A percentile compares a stretch with the other conserved stretches of the same genome.
Evolutionary conservation across 2,888 invertebrate genomes (phyloP).

Genomic region (Oxytorus armatus): DNA sequence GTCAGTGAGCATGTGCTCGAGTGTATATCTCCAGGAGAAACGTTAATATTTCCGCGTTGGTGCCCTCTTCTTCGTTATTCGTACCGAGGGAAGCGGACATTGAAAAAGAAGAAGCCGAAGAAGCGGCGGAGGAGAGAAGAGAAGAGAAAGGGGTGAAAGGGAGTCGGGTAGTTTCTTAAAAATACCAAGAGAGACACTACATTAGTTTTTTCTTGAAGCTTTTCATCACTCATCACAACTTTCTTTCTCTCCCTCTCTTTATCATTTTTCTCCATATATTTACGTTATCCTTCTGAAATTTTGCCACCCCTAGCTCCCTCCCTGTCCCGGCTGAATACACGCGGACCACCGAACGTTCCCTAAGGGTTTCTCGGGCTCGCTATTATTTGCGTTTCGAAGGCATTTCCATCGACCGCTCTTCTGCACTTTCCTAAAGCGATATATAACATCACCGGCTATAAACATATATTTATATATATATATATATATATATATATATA

Average conservation of each 20-base stretch:
- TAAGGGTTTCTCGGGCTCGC: slow-evolving; percentile 27
- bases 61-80: slow-evolving; percentile 48
- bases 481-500: neutral
- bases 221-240: slow-evolving; percentile 13
- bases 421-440: slow-evolving; percentile 27
- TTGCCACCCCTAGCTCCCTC: neutral
- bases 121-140: neutral
- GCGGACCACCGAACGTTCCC: slow-evolving; percentile 12
- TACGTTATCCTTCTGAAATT: neutral
- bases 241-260: too few species aligned
- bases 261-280: neutral
- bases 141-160: slow-evolving; percentile 17
- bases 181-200: slow-evolving; percentile 59
- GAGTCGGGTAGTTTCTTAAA: slow-evolving; percentile 32
- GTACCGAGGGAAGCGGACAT: slow-evolving; percentile 22
- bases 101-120: neutral
- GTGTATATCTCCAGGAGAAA: slow-evolving; percentile 44
- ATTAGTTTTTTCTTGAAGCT: slow-evolving; percentile 59
- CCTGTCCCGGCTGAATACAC: slow-evolving; percentile 1
- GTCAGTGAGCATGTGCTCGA: slow-evolving; percentile 44
- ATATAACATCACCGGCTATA: too few species aligned
- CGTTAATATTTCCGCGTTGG: slow-evolving; percentile 60
- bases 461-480: neutral
- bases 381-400: slow-evolving; percentile 63
- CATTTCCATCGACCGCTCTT: slow-evolving; percentile 55